Base-by-base conservation (phyloP, 2,888 invertebrate species). In the Caenorhabditis afra region DNA sequence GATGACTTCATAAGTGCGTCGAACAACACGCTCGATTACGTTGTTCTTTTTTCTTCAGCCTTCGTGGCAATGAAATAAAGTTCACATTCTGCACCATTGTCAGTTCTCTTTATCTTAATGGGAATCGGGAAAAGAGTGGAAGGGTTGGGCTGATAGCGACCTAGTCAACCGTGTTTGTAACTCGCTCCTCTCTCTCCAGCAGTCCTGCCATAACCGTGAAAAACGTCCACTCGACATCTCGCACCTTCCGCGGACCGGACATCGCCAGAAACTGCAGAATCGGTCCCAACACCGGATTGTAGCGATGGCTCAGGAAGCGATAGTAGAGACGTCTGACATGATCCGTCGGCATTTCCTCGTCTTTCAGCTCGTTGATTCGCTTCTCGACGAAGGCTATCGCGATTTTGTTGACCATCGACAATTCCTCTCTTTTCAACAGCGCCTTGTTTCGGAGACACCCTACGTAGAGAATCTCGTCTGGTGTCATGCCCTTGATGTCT, bases 251-350 rank as follows among this genome's bases (percentile, higher is more conserved):
- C 18, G 10, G 16, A 3, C 35, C 35, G 16, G 53, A 1, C 37
- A 53, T 37, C 16, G 53, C 53, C 35, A 53, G 16, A 18, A 16
- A 53, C 18, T 53, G 53, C 3, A 53, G 29, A 12, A 53, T 53
- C 22, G 53, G 53, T 0, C 53, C 53, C 14, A 53, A 10, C 10
- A 37, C 8, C 35, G 16, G 12, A 10, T 53, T 37, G 18, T 53
- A 53, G 16, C 29, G 29, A 29, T 53, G n/a, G 29, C 10, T 1
- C 35, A 53, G n/a, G 11, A 53, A 53, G 1, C 53, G 53, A 12
- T 53, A 53, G 10, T 37, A 53, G 14, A 53, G 12, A 0, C 35
- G n/a, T 11, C 53, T 35, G 8, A 18, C 18, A 10, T 53, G 53
- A 37, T 35, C 35, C 16, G 53, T 53, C 18, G 53, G 53, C 16